Base-by-base conservation (phyloP, 64 coral and sea anemone species). In the Actinia equina region DNA sequence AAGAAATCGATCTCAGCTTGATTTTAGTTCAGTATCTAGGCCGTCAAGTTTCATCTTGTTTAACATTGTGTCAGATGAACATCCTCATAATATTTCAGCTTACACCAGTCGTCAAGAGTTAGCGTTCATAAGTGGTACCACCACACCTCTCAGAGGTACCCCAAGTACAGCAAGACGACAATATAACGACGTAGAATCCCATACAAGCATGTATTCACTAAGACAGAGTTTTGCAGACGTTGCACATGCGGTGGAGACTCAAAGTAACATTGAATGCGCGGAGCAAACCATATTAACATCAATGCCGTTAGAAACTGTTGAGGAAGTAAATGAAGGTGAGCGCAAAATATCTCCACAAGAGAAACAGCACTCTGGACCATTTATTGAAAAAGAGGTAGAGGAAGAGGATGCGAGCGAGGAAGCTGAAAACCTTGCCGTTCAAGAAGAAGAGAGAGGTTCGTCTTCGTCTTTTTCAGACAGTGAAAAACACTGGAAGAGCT, bases 11-110 rank as follows among this genome's bases (percentile, higher is more conserved):
- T 49, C 62, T 45, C 18, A 54, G 44, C 74, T 92, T 20, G 84
- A 83, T 49, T 63, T 45, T 18, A 14, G 43, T 51, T 15, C 67
- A 22, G 19, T 44, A 17, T 87, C 90, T 8, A 86, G 90, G 5
- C 84, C 90, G 6, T 71, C 25, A 17, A 92, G 90, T 58, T 92
- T 92, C 20, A 25, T 92, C n/a, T 46, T 92, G 77, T 92, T 92
- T 81, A 82, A 77, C 4, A 92, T 92, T 20, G 78, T 92, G 4
- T 86, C 90, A 7, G 90, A 92, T 8, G 90, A 86, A 43, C 83
- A 86, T 23, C 84, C 44, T 54, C 85, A 85, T 52, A 85, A 92
- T 87, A 42, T 92, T 14, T 92, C 90, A 25, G 59, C 83, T 61
- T 85, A 85, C 55, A 85, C 83, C 43, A 85, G 83, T 63, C 83